phyloP scores from a whole-genome alignment of 2,113 vertebrate species.

The Synodontis membranacea region DNA sequence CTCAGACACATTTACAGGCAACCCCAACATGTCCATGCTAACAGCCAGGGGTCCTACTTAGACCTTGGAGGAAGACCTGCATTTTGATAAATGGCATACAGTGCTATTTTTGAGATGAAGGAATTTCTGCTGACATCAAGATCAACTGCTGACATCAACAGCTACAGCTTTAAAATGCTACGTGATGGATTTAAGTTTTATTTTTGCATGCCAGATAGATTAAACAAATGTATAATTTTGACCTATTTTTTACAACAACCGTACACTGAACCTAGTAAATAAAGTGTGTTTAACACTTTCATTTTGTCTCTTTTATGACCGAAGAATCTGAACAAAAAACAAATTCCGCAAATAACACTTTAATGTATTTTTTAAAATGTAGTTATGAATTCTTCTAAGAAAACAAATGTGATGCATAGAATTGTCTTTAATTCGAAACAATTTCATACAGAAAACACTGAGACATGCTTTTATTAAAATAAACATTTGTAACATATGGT shows the following conservation, averaged over 20 bases:
- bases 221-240: background rate
- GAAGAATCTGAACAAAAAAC: background rate
- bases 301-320: background rate
- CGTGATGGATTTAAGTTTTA: background rate
- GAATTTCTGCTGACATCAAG: background rate
- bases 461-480: background rate
- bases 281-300: background rate
- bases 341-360: too few relatives aligned
- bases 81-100: conserved; percentile 53
- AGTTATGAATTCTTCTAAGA: background rate
- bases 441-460: background rate
- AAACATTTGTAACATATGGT: background rate
- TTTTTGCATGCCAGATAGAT: background rate
- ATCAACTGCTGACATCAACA: background rate
- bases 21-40: conserved; percentile 65
- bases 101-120: background rate
- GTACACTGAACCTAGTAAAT: background rate
- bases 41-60: conserved; percentile 69
- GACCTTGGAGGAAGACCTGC: conserved; percentile 66
- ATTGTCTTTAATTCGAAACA: background rate
- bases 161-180: background rate
- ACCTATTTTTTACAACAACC: background rate
- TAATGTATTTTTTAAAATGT: background rate
- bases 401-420: background rate
- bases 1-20: conserved; percentile 73